A percentile compares a stretch with the other conserved stretches of the same genome.
These are phyloP conservation scores for Macrostomum lignano DNA, from an alignment of 1,140 invertebrate species.

Conservation along the genomic window DNA sequence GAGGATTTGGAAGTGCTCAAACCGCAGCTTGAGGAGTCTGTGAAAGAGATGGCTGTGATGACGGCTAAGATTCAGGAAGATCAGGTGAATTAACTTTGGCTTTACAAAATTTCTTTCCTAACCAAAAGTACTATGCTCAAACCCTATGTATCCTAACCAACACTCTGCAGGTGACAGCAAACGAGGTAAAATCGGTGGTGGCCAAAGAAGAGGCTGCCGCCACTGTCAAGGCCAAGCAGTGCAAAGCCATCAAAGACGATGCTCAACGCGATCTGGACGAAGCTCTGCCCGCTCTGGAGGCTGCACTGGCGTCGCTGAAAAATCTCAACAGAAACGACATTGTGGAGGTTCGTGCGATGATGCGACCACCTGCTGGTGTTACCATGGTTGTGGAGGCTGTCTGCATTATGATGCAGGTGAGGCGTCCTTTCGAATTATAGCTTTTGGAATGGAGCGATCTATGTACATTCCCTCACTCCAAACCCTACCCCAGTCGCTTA, in stretches of 20 bases:
- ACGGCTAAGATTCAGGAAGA: conserved; percentile 25
- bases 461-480: too few species aligned
- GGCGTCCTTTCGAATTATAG: too few species aligned
- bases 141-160: too few species aligned
- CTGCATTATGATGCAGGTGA: conserved; percentile 43
- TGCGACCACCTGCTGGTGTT: conserved; percentile 56
- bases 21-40: conserved; percentile 31
- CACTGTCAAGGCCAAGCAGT: conserved; percentile 44
- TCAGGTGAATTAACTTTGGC: too few species aligned
- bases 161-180: too few species aligned
- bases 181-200: conserved; percentile 40
- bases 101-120: too few species aligned
- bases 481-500: too few species aligned
- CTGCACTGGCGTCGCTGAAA: conserved; percentile 41
- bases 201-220: conserved; percentile 45
- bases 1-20: conserved; percentile 31
- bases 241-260: conserved; percentile 48
- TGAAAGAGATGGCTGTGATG: conserved; percentile 22
- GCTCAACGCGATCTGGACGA: conserved; percentile 46
- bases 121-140: too few species aligned
- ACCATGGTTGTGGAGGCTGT: conserved; percentile 52
- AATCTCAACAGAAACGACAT: conserved; percentile 43
- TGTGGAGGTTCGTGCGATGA: conserved; percentile 37
- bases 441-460: too few species aligned
- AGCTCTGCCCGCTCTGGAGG: conserved; percentile 41